Evolutionary conservation across 2,797 vertebrate genomes (phyloP), one percentile per base, ranked within the genome.

Genomic region (Acrossocheilus wenchowensis): DNA sequence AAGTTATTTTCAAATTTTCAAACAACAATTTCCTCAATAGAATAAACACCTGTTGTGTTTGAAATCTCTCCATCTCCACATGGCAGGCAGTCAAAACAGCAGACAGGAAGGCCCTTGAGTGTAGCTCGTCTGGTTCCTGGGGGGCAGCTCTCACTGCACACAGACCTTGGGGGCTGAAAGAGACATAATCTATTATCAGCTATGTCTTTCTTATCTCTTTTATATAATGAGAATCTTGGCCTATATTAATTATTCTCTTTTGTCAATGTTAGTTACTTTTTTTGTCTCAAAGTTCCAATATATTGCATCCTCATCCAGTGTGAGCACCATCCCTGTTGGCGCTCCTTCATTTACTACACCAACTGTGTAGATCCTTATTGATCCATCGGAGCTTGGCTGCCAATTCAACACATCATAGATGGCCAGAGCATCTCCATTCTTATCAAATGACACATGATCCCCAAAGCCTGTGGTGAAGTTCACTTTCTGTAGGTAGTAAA

Each of bases 371-470:
- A 94, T 10, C 89, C 84, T 62, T 93, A 90, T 3, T 69, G 48
- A n/a, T 85, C 77, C 0, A 79, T 92, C 89, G 78, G 85, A 71
- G 52, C 15, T 88, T 4, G 84, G 90, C 81, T 95, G 95, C 95
- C 95, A 95, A 88, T 95, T 96, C 82, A 95, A 92, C 15, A 96
- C 91, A 66, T 95, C 95, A 91, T 95, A 95, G 83, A 90, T 94
- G 78, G 94, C 93, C 30, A 92, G 71, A 64, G 94, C 93, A 39
- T 95, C 94, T 83, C 94, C 95, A 36, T 94, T 92, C 45, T 92
- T 90, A 89, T 95, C 92, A 75, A 95, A 95, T 80, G 91, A 93
- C 23, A 95, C 93, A 0, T 93, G 90, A 7, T 95, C 93, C 34
- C 93, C 94, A 26, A 93, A 92, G 57, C 94, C 93, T 54, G 93